phyloP scores from a whole-genome alignment of 1,140 invertebrate genomes.

The Zeugodacus cucurbitae region DNA sequence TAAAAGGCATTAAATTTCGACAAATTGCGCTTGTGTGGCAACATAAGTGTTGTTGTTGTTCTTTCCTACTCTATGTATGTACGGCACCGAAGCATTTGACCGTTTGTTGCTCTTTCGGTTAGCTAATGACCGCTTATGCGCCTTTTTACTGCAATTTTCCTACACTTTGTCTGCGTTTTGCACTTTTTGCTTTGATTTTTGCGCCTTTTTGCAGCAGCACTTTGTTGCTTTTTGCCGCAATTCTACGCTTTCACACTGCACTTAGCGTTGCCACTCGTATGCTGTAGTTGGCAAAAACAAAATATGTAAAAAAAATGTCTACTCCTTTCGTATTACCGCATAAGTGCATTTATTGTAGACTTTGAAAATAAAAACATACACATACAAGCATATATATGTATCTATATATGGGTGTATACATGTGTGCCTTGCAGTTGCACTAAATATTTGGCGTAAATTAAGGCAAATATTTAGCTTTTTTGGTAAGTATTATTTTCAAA shows the following conservation, averaged over 20 bases:
- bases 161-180: not conserved
- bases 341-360: not conserved
- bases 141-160: not conserved
- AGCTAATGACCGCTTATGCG: not conserved
- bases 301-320: not conserved
- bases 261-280: no score
- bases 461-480: not conserved
- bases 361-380: not conserved
- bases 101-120: not conserved
- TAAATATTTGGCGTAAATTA: not conserved
- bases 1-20: constrained; percentile 37
- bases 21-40: constrained; percentile 21
- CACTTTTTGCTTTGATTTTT: not conserved
- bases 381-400: no score
- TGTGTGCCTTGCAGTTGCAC: not conserved
- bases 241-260: not conserved
- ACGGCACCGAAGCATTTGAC: not conserved
- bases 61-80: not conserved
- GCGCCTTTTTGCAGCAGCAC: not conserved
- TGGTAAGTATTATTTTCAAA: not conserved
- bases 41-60: not conserved
- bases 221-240: not conserved
- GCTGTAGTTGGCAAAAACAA: no score
- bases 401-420: not conserved
- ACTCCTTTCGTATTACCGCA: not conserved